These are phyloP conservation scores for Sinotaia quadrata DNA, from an alignment of 2,888 invertebrate genomes.

Conservation along the genomic window DNA sequence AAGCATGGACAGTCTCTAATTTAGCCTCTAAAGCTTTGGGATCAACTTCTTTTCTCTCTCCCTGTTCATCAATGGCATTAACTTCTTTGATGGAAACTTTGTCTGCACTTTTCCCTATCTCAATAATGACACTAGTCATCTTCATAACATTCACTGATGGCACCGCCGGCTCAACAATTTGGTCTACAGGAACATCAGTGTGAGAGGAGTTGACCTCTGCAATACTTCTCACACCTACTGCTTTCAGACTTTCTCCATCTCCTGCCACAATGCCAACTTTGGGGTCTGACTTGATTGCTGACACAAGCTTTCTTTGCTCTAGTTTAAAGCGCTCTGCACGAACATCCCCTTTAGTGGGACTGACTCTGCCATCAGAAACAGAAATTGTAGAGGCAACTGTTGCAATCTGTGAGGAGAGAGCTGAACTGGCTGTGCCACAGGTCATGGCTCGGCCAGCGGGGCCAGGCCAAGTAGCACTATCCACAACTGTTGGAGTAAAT, in stretches of 20 bases:
- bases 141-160: neutral
- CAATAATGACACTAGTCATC: too few relatives aligned
- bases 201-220: too few relatives aligned
- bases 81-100: too few relatives aligned
- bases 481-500: neutral
- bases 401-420: neutral
- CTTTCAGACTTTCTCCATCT: neutral
- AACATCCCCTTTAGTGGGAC: conserved; percentile 20
- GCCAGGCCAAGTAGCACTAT: conserved; percentile 19
- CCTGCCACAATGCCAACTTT: conserved; percentile 20
- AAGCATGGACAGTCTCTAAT: too few relatives aligned
- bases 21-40: too few relatives aligned
- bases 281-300: conserved; percentile 37
- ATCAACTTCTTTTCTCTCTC: too few relatives aligned
- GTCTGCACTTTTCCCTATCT: too few relatives aligned
- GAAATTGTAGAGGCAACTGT: neutral
- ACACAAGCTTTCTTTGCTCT: conserved; percentile 38
- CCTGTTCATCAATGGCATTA: too few relatives aligned
- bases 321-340: conserved; percentile 32
- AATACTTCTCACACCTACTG: too few relatives aligned
- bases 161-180: neutral
- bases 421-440: conserved; percentile 26
- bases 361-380: conserved; percentile 15
- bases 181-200: neutral
- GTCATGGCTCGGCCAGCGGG: conserved; percentile 19